Percentiles rank a stretch among this genome's conserved stretches.
Conservation (phyloP, 2,113 vertebrate genomes). For the Turnix velox region DNA sequence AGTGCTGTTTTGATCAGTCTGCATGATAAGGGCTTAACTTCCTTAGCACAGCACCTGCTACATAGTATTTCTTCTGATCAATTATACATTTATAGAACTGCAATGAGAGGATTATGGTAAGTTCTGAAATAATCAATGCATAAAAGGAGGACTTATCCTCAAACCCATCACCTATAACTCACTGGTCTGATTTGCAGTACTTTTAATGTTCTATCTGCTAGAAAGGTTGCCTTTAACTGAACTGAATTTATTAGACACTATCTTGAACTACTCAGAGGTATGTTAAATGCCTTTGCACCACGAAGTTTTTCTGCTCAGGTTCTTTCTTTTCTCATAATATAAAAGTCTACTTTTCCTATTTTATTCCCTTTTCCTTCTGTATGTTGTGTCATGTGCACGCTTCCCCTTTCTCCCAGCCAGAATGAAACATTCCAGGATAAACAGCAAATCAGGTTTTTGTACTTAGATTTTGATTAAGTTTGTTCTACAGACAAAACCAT, state of each 20-base stretch:
- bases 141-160: background rate
- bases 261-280: background rate
- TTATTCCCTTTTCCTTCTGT: background rate
- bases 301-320: background rate
- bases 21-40: background rate
- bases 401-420: background rate
- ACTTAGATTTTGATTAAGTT: background rate
- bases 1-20: background rate
- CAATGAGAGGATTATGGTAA: background rate
- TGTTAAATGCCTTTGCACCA: background rate
- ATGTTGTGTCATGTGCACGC: accelerated
- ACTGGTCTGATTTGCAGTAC: background rate
- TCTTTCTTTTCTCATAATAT: background rate
- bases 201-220: background rate
- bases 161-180: background rate
- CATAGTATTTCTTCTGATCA: background rate
- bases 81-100: background rate
- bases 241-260: background rate
- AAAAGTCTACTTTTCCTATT: background rate
- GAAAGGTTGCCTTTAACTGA: background rate
- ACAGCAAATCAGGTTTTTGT: background rate
- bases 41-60: background rate
- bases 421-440: background rate
- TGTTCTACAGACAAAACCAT: background rate
- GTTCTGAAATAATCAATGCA: background rate